Evolutionary conservation across 2,113 vertebrate species (phyloP), one percentile per base, ranked within the genome.

Genomic region (Prietella phreatophila): DNA sequence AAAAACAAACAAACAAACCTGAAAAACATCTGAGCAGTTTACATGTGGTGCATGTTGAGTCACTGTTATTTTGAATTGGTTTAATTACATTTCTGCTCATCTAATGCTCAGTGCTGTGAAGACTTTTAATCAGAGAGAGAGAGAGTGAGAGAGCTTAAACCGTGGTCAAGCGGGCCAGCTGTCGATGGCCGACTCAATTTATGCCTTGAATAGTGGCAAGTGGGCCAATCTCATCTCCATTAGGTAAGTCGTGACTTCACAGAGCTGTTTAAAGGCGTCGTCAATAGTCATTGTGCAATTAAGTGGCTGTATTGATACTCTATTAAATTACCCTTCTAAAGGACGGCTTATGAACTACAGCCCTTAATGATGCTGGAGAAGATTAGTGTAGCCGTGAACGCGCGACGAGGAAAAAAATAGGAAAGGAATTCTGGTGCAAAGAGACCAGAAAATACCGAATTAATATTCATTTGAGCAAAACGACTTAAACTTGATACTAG

Each of bases 221-320:
- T 95, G 93, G 94, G 94, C 95, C 94, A 93, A 95, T 96, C 95
- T 94, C 93, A 95, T 95, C 95, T 97, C 96, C 95, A 96, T 98
- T 97, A 97, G 93, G 96, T 95, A 93, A 94, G 96, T 96, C 95
- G 95, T 95, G 96, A 95, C 96, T 97, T 96, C 96, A 95, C 94
- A 91, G 95, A 95, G 95, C 95, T 96, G 95, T 97, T 97, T 96
- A 97, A 96, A 96, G 96, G 95, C 93, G 94, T 93, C 96, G 96
- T 97, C 97, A 96, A 97, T 97, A 97, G 95, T 95, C 94, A 95
- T 96, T 97, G 96, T 93, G 94, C 96, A 97, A 97, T 97, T 97
- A 97, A 96, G 96, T 95, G 96, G 96, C 96, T 95, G 95, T 96
- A 96, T 95, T 93, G 96, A 97, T 96, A 96, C 96, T 93, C 96